These are phyloP conservation scores for Bombus pascuorum DNA, from an alignment of 1,140 invertebrate genomes.

Conservation along the genomic window DNA sequence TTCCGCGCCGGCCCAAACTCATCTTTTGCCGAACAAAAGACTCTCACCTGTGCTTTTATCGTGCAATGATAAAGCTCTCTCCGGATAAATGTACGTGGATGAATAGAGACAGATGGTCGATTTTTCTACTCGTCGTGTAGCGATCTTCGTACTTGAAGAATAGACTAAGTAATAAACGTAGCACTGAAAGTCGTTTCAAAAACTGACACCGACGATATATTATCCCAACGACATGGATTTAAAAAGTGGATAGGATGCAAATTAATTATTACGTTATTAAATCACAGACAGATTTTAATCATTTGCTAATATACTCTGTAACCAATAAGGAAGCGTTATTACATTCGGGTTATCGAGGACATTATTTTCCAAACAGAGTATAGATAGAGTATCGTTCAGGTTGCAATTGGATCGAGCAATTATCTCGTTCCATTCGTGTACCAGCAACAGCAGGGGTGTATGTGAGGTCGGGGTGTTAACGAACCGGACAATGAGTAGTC, in stretches of 20 bases:
- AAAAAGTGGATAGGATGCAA: neutral
- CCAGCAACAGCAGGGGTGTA: constrained; percentile 17
- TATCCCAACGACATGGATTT: no score
- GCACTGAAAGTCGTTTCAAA: no score
- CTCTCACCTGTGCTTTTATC: neutral
- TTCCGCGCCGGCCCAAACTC: no score
- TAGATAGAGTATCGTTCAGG: constrained; percentile 28
- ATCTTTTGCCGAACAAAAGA: neutral
- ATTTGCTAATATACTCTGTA: neutral
- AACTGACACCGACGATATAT: no score
- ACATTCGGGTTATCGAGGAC: neutral
- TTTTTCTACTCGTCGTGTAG: neutral
- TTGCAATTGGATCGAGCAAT: constrained; percentile 51
- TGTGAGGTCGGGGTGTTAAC: constrained; percentile 61
- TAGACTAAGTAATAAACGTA: no score
- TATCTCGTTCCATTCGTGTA: constrained; percentile 49
- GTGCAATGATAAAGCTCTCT: neutral
- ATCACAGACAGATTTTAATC: neutral
- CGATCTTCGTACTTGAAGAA: no score
- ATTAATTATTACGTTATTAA: neutral
- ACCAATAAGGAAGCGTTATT: neutral
- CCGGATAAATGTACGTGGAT: constrained; percentile 3
- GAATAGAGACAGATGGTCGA: constrained; percentile 5
- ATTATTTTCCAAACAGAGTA: constrained; percentile 29
- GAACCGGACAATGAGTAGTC: constrained; percentile 69